Evolutionary conservation across 2,113 vertebrate genomes (phyloP), one percentile per base, ranked within the genome.

Genomic region (Oncorhynchus keta): DNA sequence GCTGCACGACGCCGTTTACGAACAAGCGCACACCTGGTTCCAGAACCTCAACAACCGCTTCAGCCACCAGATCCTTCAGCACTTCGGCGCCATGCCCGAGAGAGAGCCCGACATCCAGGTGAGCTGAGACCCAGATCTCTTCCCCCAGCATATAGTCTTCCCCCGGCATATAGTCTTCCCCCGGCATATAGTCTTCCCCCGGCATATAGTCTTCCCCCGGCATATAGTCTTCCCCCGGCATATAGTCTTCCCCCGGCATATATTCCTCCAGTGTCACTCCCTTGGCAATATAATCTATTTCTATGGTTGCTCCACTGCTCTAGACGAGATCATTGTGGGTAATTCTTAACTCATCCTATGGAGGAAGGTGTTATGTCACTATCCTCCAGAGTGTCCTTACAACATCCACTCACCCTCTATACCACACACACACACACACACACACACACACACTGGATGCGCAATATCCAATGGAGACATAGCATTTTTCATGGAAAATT

Each of bases 81-180:
- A 99, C 87, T 99, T 99, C 1, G 97, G 97, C 73, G 93, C 96
- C 26, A 98, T 99, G 97, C 98, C 98, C 28, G 95, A 94, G 72
- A 93, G 93, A 83, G 97, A 99, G 72, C 94, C 7, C 7, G 35
- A 39, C 35, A 39, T 39, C 6, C 35, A 39, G 35, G 35, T 39
- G 35, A 39, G 0, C 35, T 39, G 0, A 8, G 6, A 39, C 35
- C 0, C 35, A 39, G 2, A 39, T 8, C 35, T 6, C 35, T 7
- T 8, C 35, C 35, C 35, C 32, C 5, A 5, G 32, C 32, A 6
- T 5, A 18, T 4, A 55, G 49, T 18, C 3, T 14, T 18, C 49
- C 49, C 16, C 16, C n/a, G n/a, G 32, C 32, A 6, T 5, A 18
- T 4, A 55, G 49, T 18, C 3, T 14, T 18, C 49, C 49, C 16